These are phyloP conservation scores for Alligator sinensis DNA, from an alignment of 2,113 vertebrate genomes.

Conservation along the genomic window DNA sequence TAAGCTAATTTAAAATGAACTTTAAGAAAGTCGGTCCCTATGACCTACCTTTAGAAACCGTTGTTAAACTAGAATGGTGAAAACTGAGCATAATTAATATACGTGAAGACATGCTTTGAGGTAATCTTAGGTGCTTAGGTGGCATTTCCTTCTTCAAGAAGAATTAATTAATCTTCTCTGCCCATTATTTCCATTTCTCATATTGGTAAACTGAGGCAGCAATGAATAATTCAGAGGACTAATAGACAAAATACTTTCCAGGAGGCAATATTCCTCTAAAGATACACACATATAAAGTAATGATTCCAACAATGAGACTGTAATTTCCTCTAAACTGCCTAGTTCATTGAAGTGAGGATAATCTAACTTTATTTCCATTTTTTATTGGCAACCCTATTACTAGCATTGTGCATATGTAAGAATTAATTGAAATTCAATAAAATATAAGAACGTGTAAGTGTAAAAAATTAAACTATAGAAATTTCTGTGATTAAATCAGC, in stretches of 20 bases:
- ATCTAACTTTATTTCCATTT: neutral
- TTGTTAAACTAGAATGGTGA: neutral
- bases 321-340: neutral
- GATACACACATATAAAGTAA: neutral
- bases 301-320: neutral
- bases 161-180: neutral
- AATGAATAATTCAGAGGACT: neutral
- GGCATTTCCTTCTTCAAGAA: neutral
- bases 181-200: neutral
- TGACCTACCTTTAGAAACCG: neutral
- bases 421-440: neutral
- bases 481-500: neutral
- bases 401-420: rapidly evolving
- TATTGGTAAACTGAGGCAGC: neutral
- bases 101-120: neutral
- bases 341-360: neutral
- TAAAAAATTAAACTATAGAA: neutral
- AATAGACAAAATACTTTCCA: neutral
- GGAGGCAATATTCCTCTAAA: neutral
- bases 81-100: neutral
- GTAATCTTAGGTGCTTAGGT: neutral
- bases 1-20: neutral
- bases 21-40: neutral
- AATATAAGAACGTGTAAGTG: neutral
- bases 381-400: neutral